A percentile compares a stretch with the other conserved stretches of the same genome.
Evolutionary conservation across 2,888 invertebrate genomes (phyloP).

Genomic region (Pseudolycoriella hygida): DNA sequence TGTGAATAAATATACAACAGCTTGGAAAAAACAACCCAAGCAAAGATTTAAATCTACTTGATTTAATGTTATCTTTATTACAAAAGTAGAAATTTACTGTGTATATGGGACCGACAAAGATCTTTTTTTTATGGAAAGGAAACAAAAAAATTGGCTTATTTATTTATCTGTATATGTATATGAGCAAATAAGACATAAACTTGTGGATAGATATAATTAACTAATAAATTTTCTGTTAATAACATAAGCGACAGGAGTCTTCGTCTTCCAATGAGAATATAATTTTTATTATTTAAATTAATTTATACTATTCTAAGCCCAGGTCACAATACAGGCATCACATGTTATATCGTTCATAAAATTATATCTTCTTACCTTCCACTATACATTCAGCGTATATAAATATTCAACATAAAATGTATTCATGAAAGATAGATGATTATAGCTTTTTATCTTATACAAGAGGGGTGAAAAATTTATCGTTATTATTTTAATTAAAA

Average conservation of each 20-base stretch:
- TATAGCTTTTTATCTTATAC: too few relatives aligned
- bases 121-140: neutral
- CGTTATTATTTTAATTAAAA: too few relatives aligned
- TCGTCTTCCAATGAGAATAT: neutral
- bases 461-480: too few relatives aligned
- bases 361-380: too few relatives aligned
- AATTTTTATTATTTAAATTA: neutral
- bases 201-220: neutral
- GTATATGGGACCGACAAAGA: neutral
- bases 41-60: slow-evolving; percentile 1
- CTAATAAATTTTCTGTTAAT: neutral
- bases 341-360: too few relatives aligned
- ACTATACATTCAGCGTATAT: too few relatives aligned
- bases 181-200: neutral
- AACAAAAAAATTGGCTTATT: neutral
- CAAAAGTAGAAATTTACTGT: neutral
- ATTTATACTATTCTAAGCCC: too few relatives aligned
- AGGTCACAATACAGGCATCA: too few relatives aligned
- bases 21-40: neutral
- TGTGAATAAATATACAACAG: neutral
- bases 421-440: too few relatives aligned
- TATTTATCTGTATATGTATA: neutral
- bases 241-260: too few relatives aligned
- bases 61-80: slow-evolving; percentile 1
- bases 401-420: too few relatives aligned